Evolutionary conservation across 2,113 vertebrate genomes (phyloP), one percentile per base, ranked within the genome.

Genomic region (Dipodomys merriami): DNA sequence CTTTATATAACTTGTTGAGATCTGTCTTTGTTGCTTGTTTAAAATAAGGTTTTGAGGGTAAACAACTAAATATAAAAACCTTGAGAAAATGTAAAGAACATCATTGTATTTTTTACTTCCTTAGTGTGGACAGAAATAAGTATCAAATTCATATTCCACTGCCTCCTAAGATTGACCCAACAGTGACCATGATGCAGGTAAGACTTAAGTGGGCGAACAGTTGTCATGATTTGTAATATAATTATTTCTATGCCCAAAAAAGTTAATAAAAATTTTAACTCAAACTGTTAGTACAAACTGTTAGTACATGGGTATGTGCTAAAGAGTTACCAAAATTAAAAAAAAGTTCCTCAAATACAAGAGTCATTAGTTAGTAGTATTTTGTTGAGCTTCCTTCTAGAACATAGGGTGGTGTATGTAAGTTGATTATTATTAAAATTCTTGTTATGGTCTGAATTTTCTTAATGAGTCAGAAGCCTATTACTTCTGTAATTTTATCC

Each of bases 151-250:
- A 99, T 86, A 99, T 99, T 69, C 99, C 99, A 6, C 97, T 99
- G 95, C 99, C 99, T 97, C 99, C 99, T 3, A 99, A 99, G 98
- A 99, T 99, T 92, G 99, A 99, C 96, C 99, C 99, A 39, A 99
- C 99, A 0, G 99, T 99, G 94, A 99, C 99, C 65, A 99, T 99
- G 99, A 99, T 99, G 99, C 99, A 99, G 99, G 99, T 99, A 96
- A 97, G 97, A 93, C 83, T 16, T 19, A 3, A 0, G 39, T 46
- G 27, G 81, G 20, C 60, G 67, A 22, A 71, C 60, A 81, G 39
- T n/a, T 73, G 46, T 22, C 13, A 27, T 67, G 35, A 49, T 39
- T 83, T 79, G 87, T 64, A 93, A 12, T 87, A 53, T 3, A 88
- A 0, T 60, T 87, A 2, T 16, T 62, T 87, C 13, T 8, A 7